phyloP scores from a whole-genome alignment of 2,113 vertebrate species.

The Grallaria varia region DNA sequence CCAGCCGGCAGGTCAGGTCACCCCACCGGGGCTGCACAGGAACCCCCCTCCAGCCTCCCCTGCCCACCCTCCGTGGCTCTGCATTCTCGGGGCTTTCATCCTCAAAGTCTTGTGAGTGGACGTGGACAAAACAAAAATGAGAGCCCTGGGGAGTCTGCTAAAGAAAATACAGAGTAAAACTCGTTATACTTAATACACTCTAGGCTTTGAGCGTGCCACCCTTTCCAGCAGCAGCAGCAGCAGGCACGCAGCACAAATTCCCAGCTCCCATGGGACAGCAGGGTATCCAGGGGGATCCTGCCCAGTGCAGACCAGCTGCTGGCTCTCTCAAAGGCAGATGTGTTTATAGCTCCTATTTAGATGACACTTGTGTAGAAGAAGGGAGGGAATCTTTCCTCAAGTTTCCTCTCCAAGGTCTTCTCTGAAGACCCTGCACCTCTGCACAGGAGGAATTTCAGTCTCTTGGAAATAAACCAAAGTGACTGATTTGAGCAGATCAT shows the following conservation, averaged over 20 bases:
- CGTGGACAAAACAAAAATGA: neutral
- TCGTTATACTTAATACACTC: neutral
- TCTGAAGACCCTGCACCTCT: neutral
- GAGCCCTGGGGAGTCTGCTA: neutral
- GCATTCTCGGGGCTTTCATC: neutral
- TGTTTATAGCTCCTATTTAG: rapidly evolving
- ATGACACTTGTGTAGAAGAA: rapidly evolving
- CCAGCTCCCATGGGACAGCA: neutral
- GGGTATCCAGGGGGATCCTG: neutral
- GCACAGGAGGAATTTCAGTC: neutral
- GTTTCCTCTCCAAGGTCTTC: neutral
- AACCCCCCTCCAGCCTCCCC: neutral
- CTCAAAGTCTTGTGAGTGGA: neutral
- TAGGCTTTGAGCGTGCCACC: neutral
- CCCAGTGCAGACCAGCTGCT: rapidly evolving
- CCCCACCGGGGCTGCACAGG: neutral
- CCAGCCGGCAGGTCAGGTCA: neutral
- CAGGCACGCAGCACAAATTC: neutral
- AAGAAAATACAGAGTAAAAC: neutral
- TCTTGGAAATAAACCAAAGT: neutral
- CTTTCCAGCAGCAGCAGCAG: neutral
- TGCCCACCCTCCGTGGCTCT: neutral
- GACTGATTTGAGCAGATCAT: neutral
- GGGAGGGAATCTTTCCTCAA: neutral
- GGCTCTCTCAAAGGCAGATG: neutral